Percentiles rank a stretch among this genome's conserved stretches.
phyloP scores from a whole-genome alignment of 53 echinoderm and acorn worm species.

The Paracentrotus lividus region DNA sequence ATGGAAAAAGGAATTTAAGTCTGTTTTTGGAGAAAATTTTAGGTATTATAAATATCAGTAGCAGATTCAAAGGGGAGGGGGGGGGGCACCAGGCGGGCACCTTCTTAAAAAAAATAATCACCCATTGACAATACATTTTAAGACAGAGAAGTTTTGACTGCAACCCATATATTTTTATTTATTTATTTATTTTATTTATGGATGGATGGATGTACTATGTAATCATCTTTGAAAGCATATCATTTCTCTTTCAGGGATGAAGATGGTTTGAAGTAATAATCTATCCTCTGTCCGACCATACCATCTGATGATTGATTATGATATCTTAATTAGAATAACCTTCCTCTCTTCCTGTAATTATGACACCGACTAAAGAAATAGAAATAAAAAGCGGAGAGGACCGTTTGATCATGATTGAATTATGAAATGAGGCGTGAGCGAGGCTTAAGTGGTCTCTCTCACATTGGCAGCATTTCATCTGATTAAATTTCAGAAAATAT shows the following conservation, averaged over 20 bases:
- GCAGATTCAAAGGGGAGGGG: no score
- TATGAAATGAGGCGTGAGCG: slow-evolving; percentile 37
- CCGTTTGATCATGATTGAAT: slow-evolving; percentile 27
- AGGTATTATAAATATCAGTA: no score
- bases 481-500: background rate
- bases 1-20: no score
- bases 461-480: background rate
- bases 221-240: background rate
- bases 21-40: no score
- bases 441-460: slow-evolving; percentile 20
- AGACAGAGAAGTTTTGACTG: no score
- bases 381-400: background rate
- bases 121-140: no score
- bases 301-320: slow-evolving; percentile 4
- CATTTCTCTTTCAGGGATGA: background rate
- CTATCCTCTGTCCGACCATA: background rate
- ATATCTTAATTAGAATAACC: slow-evolving; percentile 22
- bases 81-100: no score
- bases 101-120: no score
- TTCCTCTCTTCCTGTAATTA: slow-evolving; percentile 22
- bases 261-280: background rate
- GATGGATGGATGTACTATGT: no score
- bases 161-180: no score
- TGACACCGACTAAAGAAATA: slow-evolving; percentile 1
- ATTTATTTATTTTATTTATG: no score